phyloP scores from a whole-genome alignment of 2,888 invertebrate genomes.

The Drosophila tripunctata region DNA sequence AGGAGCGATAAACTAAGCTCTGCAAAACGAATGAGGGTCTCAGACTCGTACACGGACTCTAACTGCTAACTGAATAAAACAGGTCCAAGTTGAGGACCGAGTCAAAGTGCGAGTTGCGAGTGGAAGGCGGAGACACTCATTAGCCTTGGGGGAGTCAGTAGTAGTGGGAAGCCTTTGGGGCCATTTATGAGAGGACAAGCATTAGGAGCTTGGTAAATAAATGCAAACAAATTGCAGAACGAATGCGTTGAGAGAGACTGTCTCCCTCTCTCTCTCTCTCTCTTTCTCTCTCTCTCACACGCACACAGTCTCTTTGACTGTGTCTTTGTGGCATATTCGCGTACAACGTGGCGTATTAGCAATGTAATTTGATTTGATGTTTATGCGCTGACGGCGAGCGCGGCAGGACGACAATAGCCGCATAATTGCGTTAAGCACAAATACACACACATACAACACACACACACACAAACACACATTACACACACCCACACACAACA shows the following conservation, averaged over 20 bases:
- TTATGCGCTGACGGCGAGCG: slow-evolving; percentile 49
- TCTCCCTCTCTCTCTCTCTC: not conserved
- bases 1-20: slow-evolving; percentile 25
- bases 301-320: not conserved
- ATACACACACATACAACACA: slow-evolving; percentile 14
- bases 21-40: slow-evolving; percentile 26
- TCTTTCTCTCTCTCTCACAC: not conserved
- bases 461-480: slow-evolving; percentile 25
- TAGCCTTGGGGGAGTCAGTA: slow-evolving; percentile 44
- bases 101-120: slow-evolving; percentile 5
- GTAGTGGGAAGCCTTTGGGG: slow-evolving; percentile 26
- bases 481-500: slow-evolving; percentile 18
- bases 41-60: slow-evolving; percentile 19
- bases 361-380: slow-evolving; percentile 77
- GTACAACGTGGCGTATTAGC: slow-evolving; percentile 72
- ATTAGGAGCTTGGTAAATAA: slow-evolving; percentile 40
- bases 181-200: slow-evolving; percentile 45
- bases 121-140: slow-evolving; percentile 39
- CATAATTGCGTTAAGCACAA: slow-evolving; percentile 65
- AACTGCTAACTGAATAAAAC: slow-evolving; percentile 2
- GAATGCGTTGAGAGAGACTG: slow-evolving; percentile 46
- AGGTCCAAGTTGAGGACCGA: not conserved
- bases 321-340: slow-evolving; percentile 25
- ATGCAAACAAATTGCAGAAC: slow-evolving; percentile 68
- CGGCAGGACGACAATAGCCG: slow-evolving; percentile 29